Evolutionary conservation across 2,113 vertebrate species (phyloP).

Genomic region (Hyaena hyaena): DNA sequence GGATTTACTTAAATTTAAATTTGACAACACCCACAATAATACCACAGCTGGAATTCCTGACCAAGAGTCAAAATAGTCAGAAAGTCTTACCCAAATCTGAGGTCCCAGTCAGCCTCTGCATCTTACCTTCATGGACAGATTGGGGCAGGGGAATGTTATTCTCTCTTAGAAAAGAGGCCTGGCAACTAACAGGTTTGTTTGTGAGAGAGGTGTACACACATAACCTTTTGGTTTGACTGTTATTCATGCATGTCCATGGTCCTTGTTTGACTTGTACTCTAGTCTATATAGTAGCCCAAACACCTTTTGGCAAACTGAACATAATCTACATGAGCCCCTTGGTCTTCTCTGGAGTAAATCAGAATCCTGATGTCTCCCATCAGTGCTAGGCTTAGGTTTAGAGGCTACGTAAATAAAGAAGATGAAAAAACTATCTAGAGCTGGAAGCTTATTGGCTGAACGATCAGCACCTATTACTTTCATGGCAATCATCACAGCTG

Average conservation of each 20-base stretch:
- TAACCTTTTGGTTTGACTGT: neutral
- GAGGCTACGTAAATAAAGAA: slow-evolving; percentile 4
- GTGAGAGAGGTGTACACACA: neutral
- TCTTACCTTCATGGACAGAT: neutral
- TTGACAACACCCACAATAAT: neutral
- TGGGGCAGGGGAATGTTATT: neutral
- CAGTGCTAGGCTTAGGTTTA: slow-evolving; percentile 8
- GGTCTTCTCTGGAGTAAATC: slow-evolving; percentile 45
- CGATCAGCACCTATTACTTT: slow-evolving; percentile 42
- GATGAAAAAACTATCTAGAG: neutral
- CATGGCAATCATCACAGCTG: slow-evolving; percentile 12
- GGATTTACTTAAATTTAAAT: slow-evolving; percentile 46
- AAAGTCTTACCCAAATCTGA: slow-evolving; percentile 32
- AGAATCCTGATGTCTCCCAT: neutral
- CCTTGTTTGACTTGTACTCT: slow-evolving; percentile 28
- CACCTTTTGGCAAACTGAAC: neutral
- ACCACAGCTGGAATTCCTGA: slow-evolving; percentile 36
- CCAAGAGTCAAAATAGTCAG: neutral
- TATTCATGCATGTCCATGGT: neutral
- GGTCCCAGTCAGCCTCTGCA: neutral
- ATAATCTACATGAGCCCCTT: neutral
- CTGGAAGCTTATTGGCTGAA: slow-evolving; percentile 24
- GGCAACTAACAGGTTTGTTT: neutral
- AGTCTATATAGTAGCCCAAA: neutral
- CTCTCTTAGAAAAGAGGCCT: neutral